Percentiles rank a stretch among this genome's conserved stretches.
These are phyloP conservation scores for Oopsacas minuta DNA, from an alignment of 37 sponge, comb jelly and placozoan genomes.

Conservation along the genomic window DNA sequence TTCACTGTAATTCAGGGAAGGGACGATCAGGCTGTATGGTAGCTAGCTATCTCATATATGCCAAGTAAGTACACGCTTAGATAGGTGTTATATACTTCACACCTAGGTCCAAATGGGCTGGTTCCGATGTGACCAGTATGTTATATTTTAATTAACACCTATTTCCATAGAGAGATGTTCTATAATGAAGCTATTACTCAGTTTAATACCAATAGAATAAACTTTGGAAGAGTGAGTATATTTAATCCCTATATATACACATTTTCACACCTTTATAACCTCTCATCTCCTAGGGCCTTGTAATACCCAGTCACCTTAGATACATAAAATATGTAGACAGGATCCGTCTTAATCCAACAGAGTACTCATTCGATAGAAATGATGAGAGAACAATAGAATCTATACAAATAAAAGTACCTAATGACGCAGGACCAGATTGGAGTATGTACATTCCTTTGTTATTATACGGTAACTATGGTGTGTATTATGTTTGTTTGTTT, in stretches of 20 bases:
- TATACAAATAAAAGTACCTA: not conserved
- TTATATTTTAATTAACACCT: too few relatives aligned
- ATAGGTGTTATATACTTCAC: not conserved
- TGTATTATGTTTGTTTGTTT: not conserved
- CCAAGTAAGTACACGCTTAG: constrained; percentile 23
- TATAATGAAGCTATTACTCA: not conserved
- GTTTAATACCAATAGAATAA: not conserved
- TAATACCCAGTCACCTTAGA: not conserved
- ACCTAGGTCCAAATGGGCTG: too few relatives aligned
- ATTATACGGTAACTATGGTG: not conserved
- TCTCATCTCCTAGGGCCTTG: not conserved
- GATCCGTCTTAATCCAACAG: not conserved
- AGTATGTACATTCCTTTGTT: not conserved
- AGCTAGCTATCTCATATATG: constrained; percentile 26
- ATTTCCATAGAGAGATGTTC: constrained; percentile 12
- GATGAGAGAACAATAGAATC: not conserved
- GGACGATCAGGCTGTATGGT: constrained; percentile 38
- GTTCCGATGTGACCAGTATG: too few relatives aligned
- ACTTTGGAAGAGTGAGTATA: constrained; percentile 8
- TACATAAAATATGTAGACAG: constrained; percentile 4
- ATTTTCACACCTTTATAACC: too few relatives aligned
- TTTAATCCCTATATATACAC: not conserved
- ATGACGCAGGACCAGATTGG: not conserved
- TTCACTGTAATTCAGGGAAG: constrained; percentile 50
- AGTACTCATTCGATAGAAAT: not conserved